These are phyloP conservation scores for Belgica antarctica DNA, from an alignment of 2,888 invertebrate species.

Conservation along the genomic window DNA sequence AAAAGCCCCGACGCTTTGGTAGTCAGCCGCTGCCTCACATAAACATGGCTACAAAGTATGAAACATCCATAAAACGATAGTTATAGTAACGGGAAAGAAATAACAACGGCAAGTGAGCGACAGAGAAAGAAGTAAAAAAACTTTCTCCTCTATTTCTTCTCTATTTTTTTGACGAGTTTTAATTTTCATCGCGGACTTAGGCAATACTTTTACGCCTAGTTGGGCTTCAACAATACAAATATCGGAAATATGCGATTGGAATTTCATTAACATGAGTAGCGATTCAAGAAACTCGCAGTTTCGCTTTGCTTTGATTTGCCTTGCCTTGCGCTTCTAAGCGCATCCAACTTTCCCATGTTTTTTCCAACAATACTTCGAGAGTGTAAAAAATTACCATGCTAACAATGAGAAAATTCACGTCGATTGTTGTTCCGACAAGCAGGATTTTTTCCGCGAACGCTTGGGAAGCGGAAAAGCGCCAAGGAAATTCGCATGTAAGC, in stretches of 20 bases:
- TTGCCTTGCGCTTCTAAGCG: too few species aligned
- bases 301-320: too few species aligned
- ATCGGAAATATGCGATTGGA: constrained; percentile 30
- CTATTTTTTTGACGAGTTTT: constrained; percentile 15
- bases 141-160: constrained; percentile 42
- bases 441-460: too few species aligned
- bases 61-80: constrained; percentile 36
- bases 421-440: too few species aligned
- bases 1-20: constrained; percentile 20
- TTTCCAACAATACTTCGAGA: too few species aligned
- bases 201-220: background rate
- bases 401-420: too few species aligned
- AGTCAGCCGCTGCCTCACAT: constrained; percentile 38
- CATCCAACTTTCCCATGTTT: too few species aligned
- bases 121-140: constrained; percentile 24
- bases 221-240: background rate
- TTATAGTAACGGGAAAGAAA: constrained; percentile 43
- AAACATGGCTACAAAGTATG: constrained; percentile 29
- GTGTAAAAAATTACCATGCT: too few species aligned
- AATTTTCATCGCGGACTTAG: background rate
- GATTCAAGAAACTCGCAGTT: background rate
- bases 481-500: too few species aligned
- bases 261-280: constrained; percentile 14
- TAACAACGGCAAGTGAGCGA: constrained; percentile 31
- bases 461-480: too few species aligned